Conservation (phyloP, 2,113 vertebrate genomes). For the Anolis carolinensis region DNA sequence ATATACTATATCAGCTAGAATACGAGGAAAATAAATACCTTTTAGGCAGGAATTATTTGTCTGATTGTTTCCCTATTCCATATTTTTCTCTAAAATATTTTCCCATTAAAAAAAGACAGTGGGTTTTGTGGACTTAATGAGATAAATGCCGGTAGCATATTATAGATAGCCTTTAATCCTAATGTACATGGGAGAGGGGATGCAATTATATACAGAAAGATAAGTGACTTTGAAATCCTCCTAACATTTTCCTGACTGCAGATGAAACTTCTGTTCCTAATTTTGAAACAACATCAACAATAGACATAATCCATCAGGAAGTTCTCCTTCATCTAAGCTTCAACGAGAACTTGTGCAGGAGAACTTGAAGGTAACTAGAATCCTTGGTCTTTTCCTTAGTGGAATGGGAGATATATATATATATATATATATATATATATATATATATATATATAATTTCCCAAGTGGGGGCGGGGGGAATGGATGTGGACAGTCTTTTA, state of each 20-base stretch:
- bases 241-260: constrained; percentile 48
- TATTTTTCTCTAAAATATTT: constrained; percentile 47
- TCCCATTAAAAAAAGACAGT: constrained; percentile 44
- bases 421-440: no score
- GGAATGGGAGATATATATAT: neutral
- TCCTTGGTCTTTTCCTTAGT: neutral
- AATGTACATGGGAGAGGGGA: constrained; percentile 64
- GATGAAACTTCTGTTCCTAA: neutral
- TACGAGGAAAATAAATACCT: neutral
- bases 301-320: neutral
- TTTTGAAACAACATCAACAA: neutral
- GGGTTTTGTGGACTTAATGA: constrained; percentile 62
- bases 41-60: constrained; percentile 46
- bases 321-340: neutral
- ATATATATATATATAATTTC: no score
- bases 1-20: neutral
- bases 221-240: constrained; percentile 63
- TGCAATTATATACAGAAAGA: constrained; percentile 57
- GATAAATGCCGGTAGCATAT: constrained; percentile 67
- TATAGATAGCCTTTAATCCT: constrained; percentile 67
- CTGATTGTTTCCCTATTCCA: constrained; percentile 39
- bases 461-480: no score
- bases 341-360: neutral
- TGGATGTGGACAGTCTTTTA: rapidly evolving
- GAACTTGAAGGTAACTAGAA: no score